Evolutionary conservation across 2,797 vertebrate genomes (phyloP).

Genomic region (Schizopygopsis pylzovi): DNA sequence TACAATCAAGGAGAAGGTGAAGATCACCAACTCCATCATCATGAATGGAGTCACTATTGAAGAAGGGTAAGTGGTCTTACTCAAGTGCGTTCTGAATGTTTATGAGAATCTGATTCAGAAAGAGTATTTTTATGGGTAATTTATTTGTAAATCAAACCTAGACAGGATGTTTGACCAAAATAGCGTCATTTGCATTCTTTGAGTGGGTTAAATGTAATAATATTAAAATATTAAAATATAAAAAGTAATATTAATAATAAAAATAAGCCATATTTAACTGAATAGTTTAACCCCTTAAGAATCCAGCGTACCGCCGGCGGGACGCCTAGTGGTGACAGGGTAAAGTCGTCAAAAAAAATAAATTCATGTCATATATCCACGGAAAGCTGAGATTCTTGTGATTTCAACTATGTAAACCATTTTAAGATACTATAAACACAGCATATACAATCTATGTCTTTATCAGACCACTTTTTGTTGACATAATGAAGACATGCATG

Average conservation of each 20-base stretch:
- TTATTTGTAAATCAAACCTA: conserved; percentile 5
- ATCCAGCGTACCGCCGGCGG: too few species aligned
- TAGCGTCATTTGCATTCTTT: not conserved
- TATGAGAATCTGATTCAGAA: not conserved
- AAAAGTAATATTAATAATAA: too few species aligned
- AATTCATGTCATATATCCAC: too few species aligned
- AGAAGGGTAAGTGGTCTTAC: conserved; percentile 85
- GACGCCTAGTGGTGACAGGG: too few species aligned
- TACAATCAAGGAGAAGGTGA: conserved; percentile 87
- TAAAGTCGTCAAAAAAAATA: too few species aligned
- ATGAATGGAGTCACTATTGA: conserved; percentile 97
- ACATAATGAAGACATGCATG: too few species aligned
- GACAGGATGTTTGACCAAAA: conserved; percentile 17
- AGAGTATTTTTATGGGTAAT: not conserved
- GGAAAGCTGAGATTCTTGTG: too few species aligned
- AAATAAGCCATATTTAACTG: not conserved
- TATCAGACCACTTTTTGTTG: too few species aligned
- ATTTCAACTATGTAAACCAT: too few species aligned
- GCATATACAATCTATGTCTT: too few species aligned
- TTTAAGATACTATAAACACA: too few species aligned
- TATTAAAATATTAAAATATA: not conserved
- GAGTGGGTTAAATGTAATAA: not conserved
- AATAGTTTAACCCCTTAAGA: too few species aligned
- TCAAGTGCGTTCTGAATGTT: not conserved
- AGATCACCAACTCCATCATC: conserved; percentile 93